Evolutionary conservation across 2,888 invertebrate species (phyloP).

Genomic region (Eremobia ochroleuca): DNA sequence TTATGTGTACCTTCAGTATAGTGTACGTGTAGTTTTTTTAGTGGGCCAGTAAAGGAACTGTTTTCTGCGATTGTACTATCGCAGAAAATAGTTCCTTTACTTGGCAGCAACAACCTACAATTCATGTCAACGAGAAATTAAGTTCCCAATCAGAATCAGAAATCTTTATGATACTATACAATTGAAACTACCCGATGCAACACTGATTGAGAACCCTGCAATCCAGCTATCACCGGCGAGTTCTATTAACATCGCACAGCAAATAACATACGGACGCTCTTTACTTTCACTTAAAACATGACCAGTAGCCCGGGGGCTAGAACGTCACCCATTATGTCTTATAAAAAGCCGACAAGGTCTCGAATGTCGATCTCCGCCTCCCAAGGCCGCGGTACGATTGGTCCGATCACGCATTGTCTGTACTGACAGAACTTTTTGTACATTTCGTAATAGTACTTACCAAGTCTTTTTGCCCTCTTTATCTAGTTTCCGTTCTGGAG

Average conservation of each 20-base stretch:
- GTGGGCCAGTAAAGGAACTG: neutral
- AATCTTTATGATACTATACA: conserved; percentile 40
- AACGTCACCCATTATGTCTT: conserved; percentile 71
- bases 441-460: conserved; percentile 70
- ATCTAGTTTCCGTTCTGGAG: conserved; percentile 43
- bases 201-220: conserved; percentile 58
- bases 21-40: neutral
- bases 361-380: conserved; percentile 71
- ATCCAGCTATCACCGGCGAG: conserved; percentile 45
- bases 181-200: conserved; percentile 45
- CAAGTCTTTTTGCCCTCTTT: conserved; percentile 37
- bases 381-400: conserved; percentile 76
- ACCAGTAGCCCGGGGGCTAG: conserved; percentile 54
- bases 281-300: conserved; percentile 71
- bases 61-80: neutral
- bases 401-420: conserved; percentile 75
- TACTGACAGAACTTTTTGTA: conserved; percentile 63
- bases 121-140: conserved; percentile 20
- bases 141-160: conserved; percentile 37
- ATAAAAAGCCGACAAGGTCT: conserved; percentile 79
- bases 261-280: conserved; percentile 61
- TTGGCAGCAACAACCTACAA: neutral
- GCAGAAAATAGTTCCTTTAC: too few species aligned
- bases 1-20: neutral
- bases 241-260: conserved; percentile 56